Evolutionary conservation across 2,888 invertebrate species (phyloP).

Genomic region (Anarsia innoxiella): DNA sequence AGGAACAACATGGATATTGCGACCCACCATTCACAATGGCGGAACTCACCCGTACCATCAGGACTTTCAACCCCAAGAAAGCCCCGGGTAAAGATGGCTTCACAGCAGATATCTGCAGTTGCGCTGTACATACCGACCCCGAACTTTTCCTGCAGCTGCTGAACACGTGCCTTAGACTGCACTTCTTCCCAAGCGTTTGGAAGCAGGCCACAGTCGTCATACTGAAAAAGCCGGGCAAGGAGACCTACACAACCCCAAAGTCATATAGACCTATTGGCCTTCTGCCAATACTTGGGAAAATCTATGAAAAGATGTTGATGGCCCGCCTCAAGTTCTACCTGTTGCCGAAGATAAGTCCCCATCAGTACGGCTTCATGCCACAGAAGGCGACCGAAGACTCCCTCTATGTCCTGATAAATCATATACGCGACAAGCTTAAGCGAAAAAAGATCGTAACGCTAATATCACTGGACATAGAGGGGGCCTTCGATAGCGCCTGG

Average conservation of each 20-base stretch:
- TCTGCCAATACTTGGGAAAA: conserved; percentile 14
- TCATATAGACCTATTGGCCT: conserved; percentile 19
- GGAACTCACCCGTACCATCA: conserved; percentile 11
- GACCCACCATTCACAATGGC: conserved; percentile 1
- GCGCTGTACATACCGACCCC: background rate
- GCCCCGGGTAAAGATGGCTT: conserved; percentile 21
- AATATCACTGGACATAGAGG: conserved; percentile 14
- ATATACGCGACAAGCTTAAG: background rate
- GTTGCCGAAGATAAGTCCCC: no score
- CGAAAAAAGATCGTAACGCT: background rate
- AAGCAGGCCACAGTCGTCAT: background rate
- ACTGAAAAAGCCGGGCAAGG: background rate
- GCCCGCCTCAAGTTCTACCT: conserved; percentile 1
- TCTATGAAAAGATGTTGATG: conserved; percentile 11
- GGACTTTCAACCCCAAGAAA: conserved; percentile 17
- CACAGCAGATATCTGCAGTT: conserved; percentile 13
- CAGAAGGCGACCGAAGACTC: conserved; percentile 10
- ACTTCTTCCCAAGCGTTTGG: background rate
- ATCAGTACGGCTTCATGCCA: conserved; percentile 12
- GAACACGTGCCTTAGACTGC: background rate
- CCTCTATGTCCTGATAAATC: background rate
- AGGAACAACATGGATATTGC: no score
- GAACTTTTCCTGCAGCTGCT: background rate
- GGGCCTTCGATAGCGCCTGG: conserved; percentile 11
- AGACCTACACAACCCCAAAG: conserved; percentile 10